Base-by-base conservation (phyloP, 2,113 vertebrate species). In the Callipepla squamata region DNA sequence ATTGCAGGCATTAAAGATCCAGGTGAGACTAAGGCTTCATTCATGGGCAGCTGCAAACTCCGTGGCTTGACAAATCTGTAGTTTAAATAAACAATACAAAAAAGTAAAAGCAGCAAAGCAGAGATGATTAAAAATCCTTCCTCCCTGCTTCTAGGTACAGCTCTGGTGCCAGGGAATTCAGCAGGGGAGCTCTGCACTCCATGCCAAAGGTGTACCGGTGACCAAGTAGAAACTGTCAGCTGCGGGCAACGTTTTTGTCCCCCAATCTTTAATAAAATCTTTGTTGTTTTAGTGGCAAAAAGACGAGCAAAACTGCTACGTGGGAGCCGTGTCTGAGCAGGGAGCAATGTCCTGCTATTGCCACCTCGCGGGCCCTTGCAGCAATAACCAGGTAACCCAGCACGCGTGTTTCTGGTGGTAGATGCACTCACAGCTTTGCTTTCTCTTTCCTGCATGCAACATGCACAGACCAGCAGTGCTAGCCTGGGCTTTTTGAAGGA, bases 331-430 rank as follows among this genome's bases (percentile, higher is more conserved):
- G 86, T 20, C 26, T 15, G 42, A 61, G 34, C 55, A 6, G 70
- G 78, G 63, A 92, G 91, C 87, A 1, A 63, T 91, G 96, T 94
- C 90, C 80, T 92, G 87, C 62, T 77, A 85, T 90, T 90, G 95
- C 96, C 97, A 93, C 95, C 96, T 97, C 74, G 88, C 95, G 96
- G 96, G 81, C 74, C 10, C 53, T 70, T 44, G 92, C 72, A n/a
- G 75, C 77, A 96, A 88, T 65, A 65, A 44, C 75, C 85, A 22
- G 55, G 76, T 58, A 63, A 68, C 47, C 44, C 48, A 2, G 1
- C 2, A 13, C 22, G 4, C 22, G 4, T 2, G 4, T 5, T 11
- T 32, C 11, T 1, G 20, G 9, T 2, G 74, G 40, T 77, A 3
- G 2, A 1, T 57, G 11, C 7, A 6, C 34, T 18, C 8, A 21